phyloP scores from a whole-genome alignment of 1,140 invertebrate species.

The Ceratina calcarata region DNA sequence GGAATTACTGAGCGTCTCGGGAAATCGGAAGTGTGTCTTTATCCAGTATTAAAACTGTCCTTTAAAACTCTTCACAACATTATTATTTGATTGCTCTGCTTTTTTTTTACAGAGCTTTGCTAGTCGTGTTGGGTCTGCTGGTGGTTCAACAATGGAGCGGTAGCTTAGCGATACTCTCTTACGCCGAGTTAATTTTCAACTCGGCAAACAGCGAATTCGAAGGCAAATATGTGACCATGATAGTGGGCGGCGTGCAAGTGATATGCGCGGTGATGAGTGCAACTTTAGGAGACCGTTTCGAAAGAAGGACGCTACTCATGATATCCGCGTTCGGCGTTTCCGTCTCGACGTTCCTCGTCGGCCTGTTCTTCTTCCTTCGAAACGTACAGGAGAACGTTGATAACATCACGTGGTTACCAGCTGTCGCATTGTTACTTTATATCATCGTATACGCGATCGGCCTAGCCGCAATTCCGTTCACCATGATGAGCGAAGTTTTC shows the following conservation, averaged over 20 bases:
- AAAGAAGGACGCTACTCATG: constrained; percentile 84
- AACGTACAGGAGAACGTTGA: constrained; percentile 74
- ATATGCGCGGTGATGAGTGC: constrained; percentile 81
- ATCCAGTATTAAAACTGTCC: not conserved
- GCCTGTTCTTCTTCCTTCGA: constrained; percentile 82
- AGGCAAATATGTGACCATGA: constrained; percentile 81
- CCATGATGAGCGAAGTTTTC: constrained; percentile 87
- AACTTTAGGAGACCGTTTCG: constrained; percentile 85
- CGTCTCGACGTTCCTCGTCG: constrained; percentile 70
- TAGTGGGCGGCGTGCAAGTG: constrained; percentile 86
- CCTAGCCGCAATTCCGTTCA: constrained; percentile 85
- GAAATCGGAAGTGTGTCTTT: constrained; percentile 79
- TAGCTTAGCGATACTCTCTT: constrained; percentile 86
- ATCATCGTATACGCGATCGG: constrained; percentile 85
- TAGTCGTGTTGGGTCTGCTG: constrained; percentile 83
- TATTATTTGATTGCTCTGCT: no score
- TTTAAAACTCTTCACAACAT: no score
- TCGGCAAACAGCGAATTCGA: constrained; percentile 78
- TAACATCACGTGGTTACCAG: constrained; percentile 82
- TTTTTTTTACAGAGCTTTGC: constrained; percentile 77
- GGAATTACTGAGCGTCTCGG: constrained; percentile 81
- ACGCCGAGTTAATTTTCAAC: constrained; percentile 86
- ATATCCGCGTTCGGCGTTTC: constrained; percentile 82
- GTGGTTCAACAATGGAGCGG: constrained; percentile 87
- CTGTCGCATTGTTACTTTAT: constrained; percentile 83